These are phyloP conservation scores for Nannoperca obscura DNA, from an alignment of 2,797 vertebrate genomes.

Conservation along the genomic window DNA sequence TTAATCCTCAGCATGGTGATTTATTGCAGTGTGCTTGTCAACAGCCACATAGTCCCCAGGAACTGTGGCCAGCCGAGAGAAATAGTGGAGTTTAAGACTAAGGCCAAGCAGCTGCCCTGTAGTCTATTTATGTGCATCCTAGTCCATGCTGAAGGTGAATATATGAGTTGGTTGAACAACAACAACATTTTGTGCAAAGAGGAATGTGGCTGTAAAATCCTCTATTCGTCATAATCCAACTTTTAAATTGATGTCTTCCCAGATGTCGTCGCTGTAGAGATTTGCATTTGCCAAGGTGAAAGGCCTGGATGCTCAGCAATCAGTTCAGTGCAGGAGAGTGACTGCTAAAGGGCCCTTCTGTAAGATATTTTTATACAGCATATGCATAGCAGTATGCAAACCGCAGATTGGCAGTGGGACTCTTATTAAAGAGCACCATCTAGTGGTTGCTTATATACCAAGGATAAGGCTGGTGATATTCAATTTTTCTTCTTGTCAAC, in stretches of 20 bases:
- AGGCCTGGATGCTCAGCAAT: constrained; percentile 56
- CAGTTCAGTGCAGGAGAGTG: constrained; percentile 37
- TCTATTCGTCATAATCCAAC: constrained; percentile 70
- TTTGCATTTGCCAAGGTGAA: constrained; percentile 74
- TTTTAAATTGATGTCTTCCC: constrained; percentile 70
- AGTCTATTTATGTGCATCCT: constrained; percentile 70
- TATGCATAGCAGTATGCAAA: constrained; percentile 27
- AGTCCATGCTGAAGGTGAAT: constrained; percentile 53
- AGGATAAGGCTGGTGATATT: neutral
- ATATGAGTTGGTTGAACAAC: constrained; percentile 58
- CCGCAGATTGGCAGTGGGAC: neutral
- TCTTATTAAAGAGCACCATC: constrained; percentile 65
- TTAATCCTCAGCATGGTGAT: constrained; percentile 82
- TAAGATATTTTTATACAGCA: constrained; percentile 53
- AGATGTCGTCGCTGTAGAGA: constrained; percentile 48
- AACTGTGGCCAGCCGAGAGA: constrained; percentile 62
- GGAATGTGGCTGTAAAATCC: constrained; percentile 59
- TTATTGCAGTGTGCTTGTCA: constrained; percentile 81
- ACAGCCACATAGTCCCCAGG: constrained; percentile 74
- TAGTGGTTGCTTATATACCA: constrained; percentile 47
- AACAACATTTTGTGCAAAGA: constrained; percentile 58
- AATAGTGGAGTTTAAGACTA: constrained; percentile 74
- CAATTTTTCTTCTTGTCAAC: neutral
- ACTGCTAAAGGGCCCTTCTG: constrained; percentile 50
- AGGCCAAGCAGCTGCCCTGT: constrained; percentile 63